phyloP scores from a whole-genome alignment of 2,113 vertebrate genomes.

The Verasper variegatus region DNA sequence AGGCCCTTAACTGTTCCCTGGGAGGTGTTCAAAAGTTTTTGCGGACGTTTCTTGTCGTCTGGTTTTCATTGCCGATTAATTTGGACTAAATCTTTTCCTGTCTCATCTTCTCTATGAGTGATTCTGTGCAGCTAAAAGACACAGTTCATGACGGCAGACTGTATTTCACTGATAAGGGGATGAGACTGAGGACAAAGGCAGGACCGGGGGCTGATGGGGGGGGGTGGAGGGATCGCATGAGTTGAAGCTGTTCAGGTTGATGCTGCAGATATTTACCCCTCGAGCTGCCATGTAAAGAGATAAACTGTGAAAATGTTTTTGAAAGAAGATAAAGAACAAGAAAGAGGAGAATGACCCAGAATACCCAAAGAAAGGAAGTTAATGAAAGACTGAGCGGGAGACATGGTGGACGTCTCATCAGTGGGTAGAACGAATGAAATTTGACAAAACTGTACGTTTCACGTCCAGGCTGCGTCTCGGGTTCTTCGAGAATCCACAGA shows the following conservation, averaged over 20 bases:
- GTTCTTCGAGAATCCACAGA: not conserved
- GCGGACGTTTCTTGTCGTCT: too few species aligned
- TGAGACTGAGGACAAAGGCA: slow-evolving; percentile 30
- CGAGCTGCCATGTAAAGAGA: slow-evolving; percentile 54
- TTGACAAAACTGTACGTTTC: not conserved
- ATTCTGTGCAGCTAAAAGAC: slow-evolving; percentile 29
- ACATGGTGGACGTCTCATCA: slow-evolving; percentile 1
- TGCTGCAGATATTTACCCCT: slow-evolving; percentile 50
- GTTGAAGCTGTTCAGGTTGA: slow-evolving; percentile 28
- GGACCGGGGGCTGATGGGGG: slow-evolving; percentile 23
- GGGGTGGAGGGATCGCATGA: not conserved
- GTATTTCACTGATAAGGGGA: slow-evolving; percentile 32
- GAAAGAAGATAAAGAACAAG: slow-evolving; percentile 48
- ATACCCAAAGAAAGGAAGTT: not conserved
- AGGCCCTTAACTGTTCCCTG: too few species aligned
- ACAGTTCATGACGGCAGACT: not conserved
- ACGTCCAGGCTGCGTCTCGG: not conserved
- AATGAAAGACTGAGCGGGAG: slow-evolving; percentile 15
- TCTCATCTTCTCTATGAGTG: not conserved
- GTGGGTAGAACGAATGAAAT: not conserved
- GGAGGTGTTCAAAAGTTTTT: too few species aligned
- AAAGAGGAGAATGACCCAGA: slow-evolving; percentile 18
- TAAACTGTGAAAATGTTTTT: slow-evolving; percentile 64
- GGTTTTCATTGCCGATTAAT: not conserved
- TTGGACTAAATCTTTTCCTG: slow-evolving; percentile 17